phyloP scores from a whole-genome alignment of 2,113 vertebrate genomes.

The Mus spicilegus region DNA sequence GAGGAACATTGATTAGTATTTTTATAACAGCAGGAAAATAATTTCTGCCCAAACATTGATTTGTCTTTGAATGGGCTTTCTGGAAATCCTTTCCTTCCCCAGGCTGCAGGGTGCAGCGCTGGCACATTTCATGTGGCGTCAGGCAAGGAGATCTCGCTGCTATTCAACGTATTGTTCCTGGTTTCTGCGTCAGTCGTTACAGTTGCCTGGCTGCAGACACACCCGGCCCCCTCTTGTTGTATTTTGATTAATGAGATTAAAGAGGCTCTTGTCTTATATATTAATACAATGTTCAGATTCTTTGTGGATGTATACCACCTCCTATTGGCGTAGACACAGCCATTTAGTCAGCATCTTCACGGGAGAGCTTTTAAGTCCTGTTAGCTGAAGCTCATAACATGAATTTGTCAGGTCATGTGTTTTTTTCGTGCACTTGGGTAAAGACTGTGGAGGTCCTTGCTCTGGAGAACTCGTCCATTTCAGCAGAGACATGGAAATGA shows the following conservation, averaged over 20 bases:
- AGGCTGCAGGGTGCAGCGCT: slow-evolving; percentile 59
- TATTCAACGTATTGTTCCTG: slow-evolving; percentile 49
- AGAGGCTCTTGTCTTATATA: neutral
- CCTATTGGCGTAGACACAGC: slow-evolving; percentile 30
- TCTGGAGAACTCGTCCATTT: neutral
- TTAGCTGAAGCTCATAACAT: slow-evolving; percentile 43
- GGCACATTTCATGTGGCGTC: slow-evolving; percentile 53
- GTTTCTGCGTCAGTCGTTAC: slow-evolving; percentile 52
- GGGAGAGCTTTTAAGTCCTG: slow-evolving; percentile 50
- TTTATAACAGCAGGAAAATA: slow-evolving; percentile 69
- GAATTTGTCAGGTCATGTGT: slow-evolving; percentile 48
- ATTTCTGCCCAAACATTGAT: slow-evolving; percentile 63
- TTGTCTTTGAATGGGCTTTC: slow-evolving; percentile 62
- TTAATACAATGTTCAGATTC: slow-evolving; percentile 20
- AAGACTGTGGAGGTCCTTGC: slow-evolving; percentile 33
- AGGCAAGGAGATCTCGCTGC: slow-evolving; percentile 38
- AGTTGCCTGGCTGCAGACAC: slow-evolving; percentile 25
- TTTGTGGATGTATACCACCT: neutral
- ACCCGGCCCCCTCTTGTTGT: slow-evolving; percentile 38
- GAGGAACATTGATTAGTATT: slow-evolving; percentile 67
- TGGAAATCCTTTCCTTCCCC: slow-evolving; percentile 38
- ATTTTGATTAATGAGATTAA: slow-evolving; percentile 56
- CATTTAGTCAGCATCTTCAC: slow-evolving; percentile 25
- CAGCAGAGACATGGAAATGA: slow-evolving; percentile 23
- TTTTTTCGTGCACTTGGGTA: slow-evolving; percentile 13